A percentile compares a stretch with the other conserved stretches of the same genome.
Conservation (phyloP, 2,113 vertebrate genomes). For the Tachycineta bicolor region DNA sequence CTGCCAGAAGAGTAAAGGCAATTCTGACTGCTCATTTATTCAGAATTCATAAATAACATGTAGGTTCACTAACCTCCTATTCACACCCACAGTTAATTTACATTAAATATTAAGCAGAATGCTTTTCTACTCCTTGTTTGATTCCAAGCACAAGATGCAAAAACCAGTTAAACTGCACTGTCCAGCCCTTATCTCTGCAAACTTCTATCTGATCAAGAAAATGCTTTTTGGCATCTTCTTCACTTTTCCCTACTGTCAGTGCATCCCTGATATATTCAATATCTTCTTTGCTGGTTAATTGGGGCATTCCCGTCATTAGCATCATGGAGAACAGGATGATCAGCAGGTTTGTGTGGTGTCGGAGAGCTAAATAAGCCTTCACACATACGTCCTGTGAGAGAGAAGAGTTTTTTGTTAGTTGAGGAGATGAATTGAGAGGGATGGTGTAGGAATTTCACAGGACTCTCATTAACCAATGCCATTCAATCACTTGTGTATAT, state of each 20-base stretch:
- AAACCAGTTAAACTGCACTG: constrained; percentile 99
- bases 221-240: constrained; percentile 93
- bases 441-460: neutral
- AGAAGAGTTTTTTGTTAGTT: neutral
- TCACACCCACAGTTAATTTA: neutral
- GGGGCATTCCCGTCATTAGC: constrained; percentile 99
- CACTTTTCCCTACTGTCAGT: constrained; percentile 88
- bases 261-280: constrained; percentile 97
- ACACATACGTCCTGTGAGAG: constrained; percentile 86
- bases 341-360: constrained; percentile 95
- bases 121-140: constrained; percentile 96
- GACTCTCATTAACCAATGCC: neutral
- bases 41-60: constrained; percentile 30
- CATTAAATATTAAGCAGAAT: constrained; percentile 79
- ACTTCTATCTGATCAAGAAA: constrained; percentile 98
- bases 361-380: constrained; percentile 93
- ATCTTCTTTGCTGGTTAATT: constrained; percentile 96
- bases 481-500: rapidly evolving
- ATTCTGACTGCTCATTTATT: constrained; percentile 24
- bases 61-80: constrained; percentile 10
- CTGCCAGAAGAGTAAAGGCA: constrained; percentile 32
- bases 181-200: constrained; percentile 98
- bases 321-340: constrained; percentile 99
- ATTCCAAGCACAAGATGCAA: constrained; percentile 96
- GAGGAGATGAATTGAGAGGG: neutral